These are phyloP conservation scores for Girardinus metallicus DNA, from an alignment of 2,797 vertebrate species.

Conservation along the genomic window DNA sequence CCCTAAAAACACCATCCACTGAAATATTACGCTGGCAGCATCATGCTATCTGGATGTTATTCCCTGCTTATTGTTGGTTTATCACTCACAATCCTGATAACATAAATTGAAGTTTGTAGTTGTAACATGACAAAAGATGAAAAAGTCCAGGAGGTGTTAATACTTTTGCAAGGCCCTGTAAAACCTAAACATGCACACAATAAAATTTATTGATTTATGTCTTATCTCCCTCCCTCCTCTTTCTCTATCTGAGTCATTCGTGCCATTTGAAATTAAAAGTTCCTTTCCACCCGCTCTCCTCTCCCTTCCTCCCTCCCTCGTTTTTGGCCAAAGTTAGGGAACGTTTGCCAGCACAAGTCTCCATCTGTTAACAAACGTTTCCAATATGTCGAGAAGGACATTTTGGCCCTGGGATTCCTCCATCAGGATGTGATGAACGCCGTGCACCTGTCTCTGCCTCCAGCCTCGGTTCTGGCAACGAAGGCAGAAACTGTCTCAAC, in stretches of 20 bases:
- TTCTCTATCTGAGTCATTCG: conserved; percentile 32
- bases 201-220: conserved; percentile 28
- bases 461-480: conserved; percentile 71
- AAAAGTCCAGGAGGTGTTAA: neutral
- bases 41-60: neutral
- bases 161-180: conserved; percentile 4
- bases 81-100: neutral
- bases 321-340: conserved; percentile 61
- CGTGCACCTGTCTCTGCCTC: conserved; percentile 74
- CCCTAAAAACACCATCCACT: neutral
- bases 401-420: conserved; percentile 69
- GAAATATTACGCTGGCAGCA: neutral
- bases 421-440: conserved; percentile 76
- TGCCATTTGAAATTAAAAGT: conserved; percentile 60
- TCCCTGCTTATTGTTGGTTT: neutral
- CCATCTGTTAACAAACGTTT: conserved; percentile 79
- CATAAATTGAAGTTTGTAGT: neutral
- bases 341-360: conserved; percentile 71
- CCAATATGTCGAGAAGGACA: conserved; percentile 77
- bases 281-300: conserved; percentile 39
- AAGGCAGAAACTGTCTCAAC: conserved; percentile 53
- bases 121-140: conserved; percentile 1
- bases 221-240: conserved; percentile 17
- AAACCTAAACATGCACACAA: conserved; percentile 7
- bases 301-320: conserved; percentile 33